Evolutionary conservation across 1,140 invertebrate species (phyloP).

Genomic region (Protaetia brevitarsis): DNA sequence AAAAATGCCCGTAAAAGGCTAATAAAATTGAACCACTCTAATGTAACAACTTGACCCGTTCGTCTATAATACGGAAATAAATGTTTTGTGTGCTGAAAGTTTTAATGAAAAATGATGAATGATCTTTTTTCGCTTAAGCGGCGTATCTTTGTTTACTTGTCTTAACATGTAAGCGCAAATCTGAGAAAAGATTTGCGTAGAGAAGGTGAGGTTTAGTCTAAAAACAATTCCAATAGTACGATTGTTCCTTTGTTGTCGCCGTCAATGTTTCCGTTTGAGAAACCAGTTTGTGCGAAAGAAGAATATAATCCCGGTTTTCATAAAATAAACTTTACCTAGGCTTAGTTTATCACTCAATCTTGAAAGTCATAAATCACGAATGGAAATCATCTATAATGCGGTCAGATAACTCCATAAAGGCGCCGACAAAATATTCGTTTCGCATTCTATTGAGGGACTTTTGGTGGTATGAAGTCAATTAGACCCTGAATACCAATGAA

Average conservation of each 20-base stretch:
- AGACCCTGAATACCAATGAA: conserved; percentile 33
- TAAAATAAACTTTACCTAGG: conserved; percentile 29
- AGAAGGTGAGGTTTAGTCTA: too few relatives aligned
- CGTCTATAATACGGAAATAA: not conserved
- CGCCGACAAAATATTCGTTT: conserved; percentile 33
- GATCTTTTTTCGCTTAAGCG: too few relatives aligned
- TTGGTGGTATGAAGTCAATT: conserved; percentile 31
- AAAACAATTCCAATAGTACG: not conserved
- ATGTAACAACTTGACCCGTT: not conserved
- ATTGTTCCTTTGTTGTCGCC: conserved; percentile 30
- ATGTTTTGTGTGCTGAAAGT: too few relatives aligned
- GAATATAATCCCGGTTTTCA: conserved; percentile 36
- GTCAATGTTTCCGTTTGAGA: not conserved
- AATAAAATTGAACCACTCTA: conserved; percentile 3
- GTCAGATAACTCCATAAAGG: conserved; percentile 35
- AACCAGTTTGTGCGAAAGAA: conserved; percentile 32
- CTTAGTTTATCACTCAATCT: conserved; percentile 39
- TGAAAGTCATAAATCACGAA: conserved; percentile 39
- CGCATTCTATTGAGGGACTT: conserved; percentile 34
- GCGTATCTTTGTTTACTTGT: too few relatives aligned
- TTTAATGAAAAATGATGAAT: too few relatives aligned
- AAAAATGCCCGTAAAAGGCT: not conserved
- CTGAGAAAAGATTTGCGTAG: too few relatives aligned
- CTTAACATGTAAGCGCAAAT: too few relatives aligned
- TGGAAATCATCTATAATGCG: conserved; percentile 40